phyloP scores from a whole-genome alignment of 2,888 invertebrate genomes.

The Xylota segnis region DNA sequence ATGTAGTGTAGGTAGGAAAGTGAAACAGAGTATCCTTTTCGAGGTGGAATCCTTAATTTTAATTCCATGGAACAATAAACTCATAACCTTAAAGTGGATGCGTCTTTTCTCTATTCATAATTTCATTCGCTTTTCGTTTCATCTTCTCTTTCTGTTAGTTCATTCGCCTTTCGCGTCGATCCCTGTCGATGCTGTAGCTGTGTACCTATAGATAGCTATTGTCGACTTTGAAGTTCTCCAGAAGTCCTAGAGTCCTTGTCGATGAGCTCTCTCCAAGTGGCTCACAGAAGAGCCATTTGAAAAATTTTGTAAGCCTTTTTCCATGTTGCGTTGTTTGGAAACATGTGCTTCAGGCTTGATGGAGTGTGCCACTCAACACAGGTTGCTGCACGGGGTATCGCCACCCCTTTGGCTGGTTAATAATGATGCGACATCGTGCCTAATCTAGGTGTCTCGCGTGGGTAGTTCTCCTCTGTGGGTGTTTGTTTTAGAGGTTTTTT shows the following conservation, averaged over 20 bases:
- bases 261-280: slow-evolving; percentile 58
- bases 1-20: not conserved
- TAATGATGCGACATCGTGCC: slow-evolving; percentile 56
- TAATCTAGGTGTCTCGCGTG: slow-evolving; percentile 60
- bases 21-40: slow-evolving; percentile 26
- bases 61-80: slow-evolving; percentile 51
- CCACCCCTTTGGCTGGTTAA: slow-evolving; percentile 5
- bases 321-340: slow-evolving; percentile 60
- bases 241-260: slow-evolving; percentile 39
- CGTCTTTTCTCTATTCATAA: slow-evolving; percentile 41
- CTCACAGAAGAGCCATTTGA: slow-evolving; percentile 28
- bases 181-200: slow-evolving; percentile 35
- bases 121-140: slow-evolving; percentile 18
- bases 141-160: slow-evolving; percentile 8
- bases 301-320: slow-evolving; percentile 58
- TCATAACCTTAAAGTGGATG: slow-evolving; percentile 62
- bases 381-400: slow-evolving; percentile 17
- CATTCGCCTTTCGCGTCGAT: slow-evolving; percentile 45
- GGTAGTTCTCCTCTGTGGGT: slow-evolving; percentile 2
- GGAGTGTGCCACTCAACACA: slow-evolving; percentile 51
- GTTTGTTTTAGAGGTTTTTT: slow-evolving; percentile 26
- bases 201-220: too few species aligned
- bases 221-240: slow-evolving; percentile 52
- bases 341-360: slow-evolving; percentile 62
- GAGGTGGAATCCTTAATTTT: slow-evolving; percentile 28